Conservation (phyloP, 2,888 invertebrate species). For the Pocota personata region DNA sequence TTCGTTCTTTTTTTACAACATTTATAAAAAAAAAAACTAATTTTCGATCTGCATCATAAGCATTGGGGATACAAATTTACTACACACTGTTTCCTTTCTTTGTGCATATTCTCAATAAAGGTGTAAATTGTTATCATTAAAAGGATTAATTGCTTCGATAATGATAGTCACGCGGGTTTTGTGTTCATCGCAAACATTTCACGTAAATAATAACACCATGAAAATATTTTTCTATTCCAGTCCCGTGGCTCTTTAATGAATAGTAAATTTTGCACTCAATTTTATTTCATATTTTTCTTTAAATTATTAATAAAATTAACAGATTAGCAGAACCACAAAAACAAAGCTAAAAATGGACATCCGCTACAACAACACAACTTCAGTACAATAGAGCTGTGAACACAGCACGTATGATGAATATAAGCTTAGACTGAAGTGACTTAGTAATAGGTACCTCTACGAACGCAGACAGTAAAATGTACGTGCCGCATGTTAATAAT, state of each 20-base stretch:
- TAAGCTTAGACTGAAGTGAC: not conserved
- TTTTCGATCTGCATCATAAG: no score
- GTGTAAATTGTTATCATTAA: not conserved
- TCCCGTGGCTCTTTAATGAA: not conserved
- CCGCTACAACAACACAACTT: not conserved
- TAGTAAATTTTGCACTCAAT: not conserved
- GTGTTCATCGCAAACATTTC: not conserved
- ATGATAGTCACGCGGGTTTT: not conserved
- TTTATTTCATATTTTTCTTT: not conserved
- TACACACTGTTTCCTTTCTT: not conserved
- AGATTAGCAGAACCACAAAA: not conserved
- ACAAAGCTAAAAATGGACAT: not conserved
- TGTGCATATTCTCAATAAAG: not conserved
- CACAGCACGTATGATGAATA: not conserved
- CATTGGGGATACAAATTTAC: no score
- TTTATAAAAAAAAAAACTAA: no score
- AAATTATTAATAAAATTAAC: not conserved
- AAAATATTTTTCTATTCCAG: not conserved
- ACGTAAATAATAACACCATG: not conserved
- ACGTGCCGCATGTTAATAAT: slow-evolving; percentile 10
- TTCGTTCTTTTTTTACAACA: no score
- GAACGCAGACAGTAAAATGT: not conserved
- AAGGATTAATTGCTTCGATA: not conserved
- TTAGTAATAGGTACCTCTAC: not conserved
- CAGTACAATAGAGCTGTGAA: not conserved